Conservation (phyloP, 1,140 invertebrate species). For the Ceratina calcarata region DNA sequence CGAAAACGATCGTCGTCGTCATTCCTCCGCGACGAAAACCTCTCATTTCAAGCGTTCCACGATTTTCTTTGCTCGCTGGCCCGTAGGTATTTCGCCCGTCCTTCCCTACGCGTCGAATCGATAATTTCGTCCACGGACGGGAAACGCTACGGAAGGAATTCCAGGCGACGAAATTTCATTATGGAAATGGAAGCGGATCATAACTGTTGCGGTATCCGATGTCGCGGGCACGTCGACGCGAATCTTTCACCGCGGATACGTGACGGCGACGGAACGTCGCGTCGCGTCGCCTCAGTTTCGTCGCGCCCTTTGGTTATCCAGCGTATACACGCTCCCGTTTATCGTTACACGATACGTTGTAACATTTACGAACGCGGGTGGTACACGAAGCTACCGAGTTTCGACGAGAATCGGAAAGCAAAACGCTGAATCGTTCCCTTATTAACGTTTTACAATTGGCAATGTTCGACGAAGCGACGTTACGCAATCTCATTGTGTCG, state of each 20-base stretch:
- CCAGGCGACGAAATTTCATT: conserved; percentile 53
- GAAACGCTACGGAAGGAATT: conserved; percentile 32
- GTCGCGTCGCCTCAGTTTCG: not conserved
- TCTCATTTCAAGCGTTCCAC: too few species aligned
- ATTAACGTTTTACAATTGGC: conserved; percentile 25
- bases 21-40: too few species aligned
- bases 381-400: too few species aligned
- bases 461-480: conserved; percentile 17
- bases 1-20: not conserved
- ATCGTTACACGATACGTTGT: conserved; percentile 18
- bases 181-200: conserved; percentile 55
- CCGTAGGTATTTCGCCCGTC: too few species aligned
- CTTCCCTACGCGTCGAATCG: conserved; percentile 36
- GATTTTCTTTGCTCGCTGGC: too few species aligned
- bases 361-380: not conserved
- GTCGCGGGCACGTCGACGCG: not conserved
- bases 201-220: conserved; percentile 38
- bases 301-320: too few species aligned
- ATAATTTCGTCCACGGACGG: conserved; percentile 27
- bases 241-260: not conserved
- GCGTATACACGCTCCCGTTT: too few species aligned
- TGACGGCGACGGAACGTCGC: not conserved
- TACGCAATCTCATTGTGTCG: conserved; percentile 22
- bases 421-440: not conserved
- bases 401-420: not conserved